Conservation (phyloP, 2,113 vertebrate species). For the Hoplias malabaricus region DNA sequence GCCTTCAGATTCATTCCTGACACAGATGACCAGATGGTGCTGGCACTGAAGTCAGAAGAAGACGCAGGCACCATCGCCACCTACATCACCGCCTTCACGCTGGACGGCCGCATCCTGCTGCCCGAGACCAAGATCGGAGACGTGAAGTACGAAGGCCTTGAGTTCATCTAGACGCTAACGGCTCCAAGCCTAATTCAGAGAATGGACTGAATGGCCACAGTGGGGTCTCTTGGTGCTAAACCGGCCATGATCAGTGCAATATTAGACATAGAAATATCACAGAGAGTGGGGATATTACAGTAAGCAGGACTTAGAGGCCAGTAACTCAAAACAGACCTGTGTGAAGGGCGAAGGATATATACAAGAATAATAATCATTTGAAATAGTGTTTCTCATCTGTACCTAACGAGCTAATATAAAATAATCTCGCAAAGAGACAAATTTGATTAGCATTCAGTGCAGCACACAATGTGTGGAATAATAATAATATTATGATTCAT, state of each 20-base stretch:
- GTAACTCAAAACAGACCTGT: too few species aligned
- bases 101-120: conserved; percentile 87
- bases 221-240: background rate
- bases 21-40: conserved; percentile 86
- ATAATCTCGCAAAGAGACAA: too few species aligned
- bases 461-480: too few species aligned
- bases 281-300: background rate
- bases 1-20: conserved; percentile 94
- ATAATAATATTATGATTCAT: too few species aligned
- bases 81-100: conserved; percentile 90
- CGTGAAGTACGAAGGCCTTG: conserved; percentile 92
- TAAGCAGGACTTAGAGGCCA: background rate
- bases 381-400: too few species aligned
- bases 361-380: too few species aligned
- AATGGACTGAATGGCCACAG: background rate
- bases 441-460: too few species aligned
- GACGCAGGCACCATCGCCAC: conserved; percentile 80
- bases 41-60: conserved; percentile 94
- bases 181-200: background rate
- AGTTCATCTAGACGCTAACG: conserved; percentile 81
- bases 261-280: background rate
- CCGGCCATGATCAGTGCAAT: background rate
- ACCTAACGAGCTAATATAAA: too few species aligned
- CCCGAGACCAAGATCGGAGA: conserved; percentile 86
- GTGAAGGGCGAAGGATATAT: too few species aligned